Evolutionary conservation across 2,888 invertebrate genomes (phyloP).

Genomic region (Hoplodrina blanda): DNA sequence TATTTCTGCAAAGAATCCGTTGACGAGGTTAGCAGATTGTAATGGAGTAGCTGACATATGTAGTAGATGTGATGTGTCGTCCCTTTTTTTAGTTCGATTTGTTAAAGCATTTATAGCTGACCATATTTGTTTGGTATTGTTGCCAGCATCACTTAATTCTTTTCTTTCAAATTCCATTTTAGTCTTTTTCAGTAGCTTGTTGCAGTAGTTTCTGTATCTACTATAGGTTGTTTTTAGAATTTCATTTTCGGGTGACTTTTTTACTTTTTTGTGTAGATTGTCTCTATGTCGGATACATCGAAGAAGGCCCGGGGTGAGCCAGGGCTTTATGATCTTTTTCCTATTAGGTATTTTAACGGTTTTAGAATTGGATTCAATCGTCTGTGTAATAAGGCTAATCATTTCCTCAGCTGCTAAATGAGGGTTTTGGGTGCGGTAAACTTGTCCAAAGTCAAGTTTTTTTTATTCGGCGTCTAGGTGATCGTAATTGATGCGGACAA

Average conservation of each 20-base stretch:
- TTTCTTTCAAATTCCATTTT: slow-evolving; percentile 14
- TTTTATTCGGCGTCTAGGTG: slow-evolving; percentile 4
- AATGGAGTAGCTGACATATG: background rate
- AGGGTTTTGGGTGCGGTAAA: slow-evolving; percentile 6
- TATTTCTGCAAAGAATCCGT: slow-evolving; percentile 10
- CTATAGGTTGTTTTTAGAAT: background rate
- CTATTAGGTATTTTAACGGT: slow-evolving; percentile 4
- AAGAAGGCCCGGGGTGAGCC: slow-evolving; percentile 17
- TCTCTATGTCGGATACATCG: slow-evolving; percentile 5
- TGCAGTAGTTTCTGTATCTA: slow-evolving; percentile 22
- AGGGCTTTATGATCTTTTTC: slow-evolving; percentile 10
- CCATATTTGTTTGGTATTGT: slow-evolving; percentile 12
- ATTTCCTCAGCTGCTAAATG: slow-evolving; percentile 2
- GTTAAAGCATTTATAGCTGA: slow-evolving; percentile 8
- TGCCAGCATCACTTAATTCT: background rate
- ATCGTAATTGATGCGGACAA: background rate
- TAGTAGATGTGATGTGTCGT: background rate
- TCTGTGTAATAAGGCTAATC: background rate
- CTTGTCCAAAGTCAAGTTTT: slow-evolving; percentile 6
- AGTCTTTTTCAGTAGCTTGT: background rate
- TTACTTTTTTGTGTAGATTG: slow-evolving; percentile 6
- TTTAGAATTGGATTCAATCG: background rate
- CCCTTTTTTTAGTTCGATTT: background rate
- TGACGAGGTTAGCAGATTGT: slow-evolving; percentile 2
- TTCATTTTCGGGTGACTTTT: slow-evolving; percentile 1